Evolutionary conservation across 2,888 invertebrate species (phyloP).

Genomic region (Perdita meconis): DNA sequence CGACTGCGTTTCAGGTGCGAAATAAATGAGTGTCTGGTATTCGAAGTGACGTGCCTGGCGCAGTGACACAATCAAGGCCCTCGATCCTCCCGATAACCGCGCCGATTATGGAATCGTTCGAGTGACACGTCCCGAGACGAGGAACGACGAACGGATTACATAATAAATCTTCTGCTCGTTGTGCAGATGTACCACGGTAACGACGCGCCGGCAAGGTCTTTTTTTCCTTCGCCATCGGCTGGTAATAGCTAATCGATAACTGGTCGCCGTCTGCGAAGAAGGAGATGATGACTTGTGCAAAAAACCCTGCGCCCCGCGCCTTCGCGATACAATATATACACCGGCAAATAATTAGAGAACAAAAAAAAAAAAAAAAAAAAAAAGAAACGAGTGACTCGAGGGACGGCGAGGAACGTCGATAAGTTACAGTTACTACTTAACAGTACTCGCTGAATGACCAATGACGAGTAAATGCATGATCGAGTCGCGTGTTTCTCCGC

Average conservation of each 20-base stretch:
- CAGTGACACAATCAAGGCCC: slow-evolving; percentile 42
- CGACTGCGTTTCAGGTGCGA: neutral
- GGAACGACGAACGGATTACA: slow-evolving; percentile 34
- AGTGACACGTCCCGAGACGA: slow-evolving; percentile 22
- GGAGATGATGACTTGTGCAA: slow-evolving; percentile 3
- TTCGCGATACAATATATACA: neutral
- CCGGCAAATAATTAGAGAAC: slow-evolving; percentile 22
- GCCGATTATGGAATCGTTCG: slow-evolving; percentile 41
- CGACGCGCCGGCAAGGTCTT: slow-evolving; percentile 34
- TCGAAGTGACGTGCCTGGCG: slow-evolving; percentile 30
- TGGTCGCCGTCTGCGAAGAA: slow-evolving; percentile 17
- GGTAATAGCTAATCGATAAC: slow-evolving; percentile 56
- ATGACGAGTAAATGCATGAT: slow-evolving; percentile 41
- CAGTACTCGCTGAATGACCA: slow-evolving; percentile 64
- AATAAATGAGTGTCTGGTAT: slow-evolving; percentile 12
- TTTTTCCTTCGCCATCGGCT: slow-evolving; percentile 20
- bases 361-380: too few species aligned
- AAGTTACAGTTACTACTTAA: slow-evolving; percentile 50
- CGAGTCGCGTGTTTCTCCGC: too few species aligned
- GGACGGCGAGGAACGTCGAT: slow-evolving; percentile 28
- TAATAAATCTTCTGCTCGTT: slow-evolving; percentile 44
- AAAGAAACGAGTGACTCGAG: too few species aligned
- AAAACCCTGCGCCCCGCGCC: too few species aligned
- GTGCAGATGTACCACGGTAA: slow-evolving; percentile 29
- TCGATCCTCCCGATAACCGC: slow-evolving; percentile 46